phyloP scores from a whole-genome alignment of 2,888 invertebrate species.

The Watsonalla binaria region DNA sequence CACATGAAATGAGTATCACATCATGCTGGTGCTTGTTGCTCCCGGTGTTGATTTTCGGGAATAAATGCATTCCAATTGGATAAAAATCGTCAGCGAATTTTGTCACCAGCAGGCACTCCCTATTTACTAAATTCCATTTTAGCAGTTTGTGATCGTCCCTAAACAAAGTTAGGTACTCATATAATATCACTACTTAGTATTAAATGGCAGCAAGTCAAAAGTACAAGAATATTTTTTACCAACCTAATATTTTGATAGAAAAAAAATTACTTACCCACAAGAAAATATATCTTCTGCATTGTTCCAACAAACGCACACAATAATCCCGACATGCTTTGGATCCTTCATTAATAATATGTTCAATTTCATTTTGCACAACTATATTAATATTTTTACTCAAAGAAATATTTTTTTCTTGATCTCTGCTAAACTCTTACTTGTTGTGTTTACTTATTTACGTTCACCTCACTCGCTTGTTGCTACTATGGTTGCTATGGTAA shows the following conservation, averaged over 20 bases:
- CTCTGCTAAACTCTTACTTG: too few species aligned
- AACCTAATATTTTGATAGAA: neutral
- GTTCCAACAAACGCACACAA: slow-evolving; percentile 95
- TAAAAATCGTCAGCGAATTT: slow-evolving; percentile 90
- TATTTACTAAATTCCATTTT: slow-evolving; percentile 91
- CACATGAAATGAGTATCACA: slow-evolving; percentile 90
- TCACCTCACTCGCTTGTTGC: too few species aligned
- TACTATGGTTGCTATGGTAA: neutral
- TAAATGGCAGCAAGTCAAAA: neutral
- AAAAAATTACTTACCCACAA: slow-evolving; percentile 81
- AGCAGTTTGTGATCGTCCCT: slow-evolving; percentile 96
- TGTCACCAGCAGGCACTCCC: slow-evolving; percentile 86
- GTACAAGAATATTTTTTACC: neutral
- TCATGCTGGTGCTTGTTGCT: slow-evolving; percentile 83
- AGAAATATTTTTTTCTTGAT: too few species aligned
- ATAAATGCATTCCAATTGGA: slow-evolving; percentile 94
- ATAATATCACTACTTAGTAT: neutral
- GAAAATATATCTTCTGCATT: slow-evolving; percentile 96
- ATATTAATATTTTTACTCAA: neutral
- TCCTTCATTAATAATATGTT: slow-evolving; percentile 88
- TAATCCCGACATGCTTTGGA: slow-evolving; percentile 86
- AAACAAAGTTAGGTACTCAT: too few species aligned
- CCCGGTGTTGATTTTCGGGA: slow-evolving; percentile 82
- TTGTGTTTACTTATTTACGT: too few species aligned
- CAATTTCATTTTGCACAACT: slow-evolving; percentile 82